A percentile compares a stretch with the other conserved stretches of the same genome.
These are phyloP conservation scores for Catharus bicknelli DNA, from an alignment of 2,113 vertebrate species.

Conservation along the genomic window DNA sequence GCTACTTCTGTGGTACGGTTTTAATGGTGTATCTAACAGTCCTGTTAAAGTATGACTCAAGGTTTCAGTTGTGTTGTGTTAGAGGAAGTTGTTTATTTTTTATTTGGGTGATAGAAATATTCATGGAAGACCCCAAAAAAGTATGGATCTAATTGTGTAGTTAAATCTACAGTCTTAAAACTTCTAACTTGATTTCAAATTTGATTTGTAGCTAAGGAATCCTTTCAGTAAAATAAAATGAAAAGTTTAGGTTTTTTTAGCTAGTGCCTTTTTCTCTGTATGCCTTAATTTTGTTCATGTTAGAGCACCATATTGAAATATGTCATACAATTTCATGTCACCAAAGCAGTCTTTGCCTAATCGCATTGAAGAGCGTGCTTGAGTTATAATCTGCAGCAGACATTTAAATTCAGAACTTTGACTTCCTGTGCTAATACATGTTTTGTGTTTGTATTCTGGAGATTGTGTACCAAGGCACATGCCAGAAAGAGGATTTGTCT, in stretches of 20 bases:
- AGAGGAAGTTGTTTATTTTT: not conserved
- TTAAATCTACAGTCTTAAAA: not conserved
- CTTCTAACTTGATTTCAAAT: not conserved
- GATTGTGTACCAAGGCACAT: not conserved
- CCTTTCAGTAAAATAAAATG: not conserved
- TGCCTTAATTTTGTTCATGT: slow-evolving; percentile 73
- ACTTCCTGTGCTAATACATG: not conserved
- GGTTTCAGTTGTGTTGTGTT: not conserved
- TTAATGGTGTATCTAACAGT: not conserved
- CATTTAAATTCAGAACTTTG: not conserved
- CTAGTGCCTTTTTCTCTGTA: slow-evolving; percentile 73
- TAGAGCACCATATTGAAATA: not conserved
- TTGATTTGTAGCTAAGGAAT: not conserved
- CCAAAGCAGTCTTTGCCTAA: not conserved
- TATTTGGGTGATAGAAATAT: not conserved
- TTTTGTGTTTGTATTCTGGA: not conserved
- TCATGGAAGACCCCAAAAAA: not conserved
- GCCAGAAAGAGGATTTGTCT: not conserved
- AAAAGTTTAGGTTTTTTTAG: slow-evolving; percentile 43
- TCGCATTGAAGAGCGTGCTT: not conserved
- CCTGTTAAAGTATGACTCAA: not conserved
- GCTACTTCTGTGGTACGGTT: not conserved
- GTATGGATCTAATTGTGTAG: not conserved
- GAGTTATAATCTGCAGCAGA: not conserved
- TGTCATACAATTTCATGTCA: not conserved